Evolutionary conservation across 2,113 vertebrate genomes (phyloP).

Genomic region (Coregonus clupeaformis): DNA sequence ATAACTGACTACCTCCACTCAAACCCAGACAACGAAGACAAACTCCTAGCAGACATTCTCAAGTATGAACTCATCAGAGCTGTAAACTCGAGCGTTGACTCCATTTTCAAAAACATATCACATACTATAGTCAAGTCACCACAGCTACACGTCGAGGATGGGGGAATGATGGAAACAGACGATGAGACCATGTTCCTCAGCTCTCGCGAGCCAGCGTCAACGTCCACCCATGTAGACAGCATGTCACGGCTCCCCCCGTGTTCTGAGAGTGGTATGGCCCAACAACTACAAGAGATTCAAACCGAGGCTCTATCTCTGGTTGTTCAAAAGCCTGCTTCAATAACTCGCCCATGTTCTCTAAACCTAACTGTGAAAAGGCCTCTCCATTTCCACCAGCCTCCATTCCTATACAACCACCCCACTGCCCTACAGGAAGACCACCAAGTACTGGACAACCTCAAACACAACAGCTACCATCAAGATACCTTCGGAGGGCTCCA

Average conservation of each 20-base stretch:
- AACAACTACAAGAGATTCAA: conserved; percentile 54
- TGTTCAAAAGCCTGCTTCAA: conserved; percentile 51
- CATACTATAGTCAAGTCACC: conserved; percentile 16
- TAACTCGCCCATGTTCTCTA: conserved; percentile 40
- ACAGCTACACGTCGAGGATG: not conserved
- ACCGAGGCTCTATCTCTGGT: conserved; percentile 69
- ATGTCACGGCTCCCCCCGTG: conserved; percentile 26
- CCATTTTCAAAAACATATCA: conserved; percentile 72
- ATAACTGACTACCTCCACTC: conserved; percentile 35
- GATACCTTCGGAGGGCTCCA: conserved; percentile 32
- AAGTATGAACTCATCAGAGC: conserved; percentile 81
- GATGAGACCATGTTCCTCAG: not conserved
- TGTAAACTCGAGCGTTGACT: conserved; percentile 80
- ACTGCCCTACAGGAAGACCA: conserved; percentile 54
- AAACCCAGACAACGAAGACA: conserved; percentile 47
- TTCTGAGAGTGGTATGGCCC: conserved; percentile 44
- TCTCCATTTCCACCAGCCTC: conserved; percentile 42
- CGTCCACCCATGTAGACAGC: conserved; percentile 7
- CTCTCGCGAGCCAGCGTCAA: conserved; percentile 4
- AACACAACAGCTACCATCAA: conserved; percentile 7
- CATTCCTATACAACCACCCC: conserved; percentile 35
- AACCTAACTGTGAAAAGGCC: conserved; percentile 54
- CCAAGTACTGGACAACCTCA: conserved; percentile 65
- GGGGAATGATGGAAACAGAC: conserved; percentile 10
- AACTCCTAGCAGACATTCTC: conserved; percentile 75